phyloP scores from a whole-genome alignment of 2,113 vertebrate species.

The Thermophis baileyi region DNA sequence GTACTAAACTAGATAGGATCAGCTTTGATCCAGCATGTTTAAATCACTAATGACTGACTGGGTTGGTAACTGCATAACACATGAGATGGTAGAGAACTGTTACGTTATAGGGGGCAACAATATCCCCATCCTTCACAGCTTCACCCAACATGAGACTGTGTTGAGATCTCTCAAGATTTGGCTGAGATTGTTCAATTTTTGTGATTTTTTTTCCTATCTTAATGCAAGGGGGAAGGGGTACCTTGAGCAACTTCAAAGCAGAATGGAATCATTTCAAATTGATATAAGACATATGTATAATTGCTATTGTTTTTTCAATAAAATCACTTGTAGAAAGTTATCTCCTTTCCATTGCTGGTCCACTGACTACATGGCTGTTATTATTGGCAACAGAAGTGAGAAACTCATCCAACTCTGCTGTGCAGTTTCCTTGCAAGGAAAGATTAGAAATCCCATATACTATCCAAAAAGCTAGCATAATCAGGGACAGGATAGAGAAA shows the following conservation, averaged over 20 bases:
- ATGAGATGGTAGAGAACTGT: neutral
- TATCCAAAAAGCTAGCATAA: neutral
- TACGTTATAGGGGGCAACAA: neutral
- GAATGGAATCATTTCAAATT: neutral
- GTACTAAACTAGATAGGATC: neutral
- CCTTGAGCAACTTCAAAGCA: neutral
- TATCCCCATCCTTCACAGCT: neutral
- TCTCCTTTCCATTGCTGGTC: neutral
- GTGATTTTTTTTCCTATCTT: neutral
- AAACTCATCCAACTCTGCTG: neutral
- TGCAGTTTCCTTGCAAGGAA: neutral
- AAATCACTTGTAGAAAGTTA: neutral
- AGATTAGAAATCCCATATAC: slow-evolving; percentile 6
- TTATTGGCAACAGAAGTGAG: neutral
- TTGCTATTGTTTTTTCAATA: neutral
- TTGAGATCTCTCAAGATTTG: neutral
- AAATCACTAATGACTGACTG: neutral
- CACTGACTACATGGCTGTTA: neutral
- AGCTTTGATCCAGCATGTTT: neutral
- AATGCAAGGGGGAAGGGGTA: neutral
- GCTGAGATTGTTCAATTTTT: neutral
- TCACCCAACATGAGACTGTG: neutral
- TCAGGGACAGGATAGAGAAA: neutral
- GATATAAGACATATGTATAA: neutral
- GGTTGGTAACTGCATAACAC: neutral